A percentile compares a stretch with the other conserved stretches of the same genome.
These are phyloP conservation scores for Bubalus kerabau DNA, from an alignment of 2,113 vertebrate species.

Conservation along the genomic window DNA sequence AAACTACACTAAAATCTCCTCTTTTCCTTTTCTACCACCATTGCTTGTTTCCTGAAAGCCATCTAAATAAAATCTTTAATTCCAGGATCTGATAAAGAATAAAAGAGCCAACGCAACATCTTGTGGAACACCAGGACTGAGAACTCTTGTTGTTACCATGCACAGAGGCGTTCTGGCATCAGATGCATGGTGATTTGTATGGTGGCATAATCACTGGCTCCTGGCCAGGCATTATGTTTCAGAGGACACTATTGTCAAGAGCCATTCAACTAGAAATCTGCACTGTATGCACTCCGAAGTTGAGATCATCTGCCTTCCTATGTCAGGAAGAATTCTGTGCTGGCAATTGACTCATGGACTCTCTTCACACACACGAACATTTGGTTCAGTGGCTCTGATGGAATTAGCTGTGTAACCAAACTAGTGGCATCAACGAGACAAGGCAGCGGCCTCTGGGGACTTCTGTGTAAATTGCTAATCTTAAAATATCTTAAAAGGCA, in stretches of 20 bases:
- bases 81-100: conserved; percentile 27
- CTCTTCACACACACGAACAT: not conserved
- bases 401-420: conserved; percentile 59
- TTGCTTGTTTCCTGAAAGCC: conserved; percentile 1
- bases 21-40: not conserved
- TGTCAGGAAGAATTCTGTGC: conserved; percentile 52
- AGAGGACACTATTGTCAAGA: conserved; percentile 65
- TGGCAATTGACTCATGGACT: conserved; percentile 52
- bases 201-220: conserved; percentile 55
- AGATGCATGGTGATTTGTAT: conserved; percentile 57
- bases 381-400: conserved; percentile 55
- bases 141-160: conserved; percentile 40
- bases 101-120: conserved; percentile 56
- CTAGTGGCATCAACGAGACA: conserved; percentile 20
- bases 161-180: conserved; percentile 50
- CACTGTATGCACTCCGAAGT: conserved; percentile 50
- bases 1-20: not conserved
- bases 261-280: conserved; percentile 59
- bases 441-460: not conserved
- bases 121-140: conserved; percentile 58
- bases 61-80: conserved; percentile 43
- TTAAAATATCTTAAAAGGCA: conserved; percentile 24
- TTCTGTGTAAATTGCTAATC: conserved; percentile 38
- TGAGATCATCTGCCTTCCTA: conserved; percentile 52
- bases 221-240: conserved; percentile 63